A percentile compares a stretch with the other conserved stretches of the same genome.
These are phyloP conservation scores for Baryphthengus martii DNA, from an alignment of 2,113 vertebrate species.

Conservation along the genomic window DNA sequence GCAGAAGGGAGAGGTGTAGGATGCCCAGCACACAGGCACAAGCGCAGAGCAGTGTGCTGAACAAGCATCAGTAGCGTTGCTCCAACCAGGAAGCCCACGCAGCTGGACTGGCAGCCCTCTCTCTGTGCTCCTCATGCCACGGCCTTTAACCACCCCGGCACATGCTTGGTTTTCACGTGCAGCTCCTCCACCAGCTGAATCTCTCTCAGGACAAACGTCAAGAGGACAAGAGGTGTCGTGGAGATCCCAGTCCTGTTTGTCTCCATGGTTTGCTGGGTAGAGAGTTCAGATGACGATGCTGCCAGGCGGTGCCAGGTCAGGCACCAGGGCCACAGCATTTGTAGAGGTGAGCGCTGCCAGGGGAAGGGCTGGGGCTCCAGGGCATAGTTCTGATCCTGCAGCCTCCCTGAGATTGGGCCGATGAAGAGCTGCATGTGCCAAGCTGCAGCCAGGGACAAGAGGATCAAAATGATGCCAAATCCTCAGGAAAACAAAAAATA, in stretches of 20 bases:
- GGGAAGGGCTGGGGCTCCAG: background rate
- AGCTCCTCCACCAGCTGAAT: background rate
- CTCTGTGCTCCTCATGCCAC: background rate
- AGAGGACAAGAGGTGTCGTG: background rate
- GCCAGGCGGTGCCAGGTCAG: fast-evolving
- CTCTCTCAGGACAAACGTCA: background rate
- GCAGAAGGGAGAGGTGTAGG: background rate
- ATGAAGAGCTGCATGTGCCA: background rate
- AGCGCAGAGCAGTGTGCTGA: background rate
- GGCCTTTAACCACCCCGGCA: background rate
- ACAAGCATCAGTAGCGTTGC: background rate
- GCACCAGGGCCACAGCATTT: too few species aligned
- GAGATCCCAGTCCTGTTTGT: background rate
- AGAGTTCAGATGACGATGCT: background rate
- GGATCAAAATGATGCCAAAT: background rate
- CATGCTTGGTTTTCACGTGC: background rate
- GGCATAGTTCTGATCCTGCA: background rate
- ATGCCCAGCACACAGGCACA: background rate
- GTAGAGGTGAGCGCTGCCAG: background rate
- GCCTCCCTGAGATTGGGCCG: background rate
- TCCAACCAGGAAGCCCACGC: background rate
- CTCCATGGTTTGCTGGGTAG: fast-evolving
- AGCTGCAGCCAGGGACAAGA: background rate
- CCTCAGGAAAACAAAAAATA: background rate
- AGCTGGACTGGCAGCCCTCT: background rate